Percentiles rank a stretch among this genome's conserved stretches.
Conservation (phyloP, 2,888 invertebrate species). For the Aphrophora alni region DNA sequence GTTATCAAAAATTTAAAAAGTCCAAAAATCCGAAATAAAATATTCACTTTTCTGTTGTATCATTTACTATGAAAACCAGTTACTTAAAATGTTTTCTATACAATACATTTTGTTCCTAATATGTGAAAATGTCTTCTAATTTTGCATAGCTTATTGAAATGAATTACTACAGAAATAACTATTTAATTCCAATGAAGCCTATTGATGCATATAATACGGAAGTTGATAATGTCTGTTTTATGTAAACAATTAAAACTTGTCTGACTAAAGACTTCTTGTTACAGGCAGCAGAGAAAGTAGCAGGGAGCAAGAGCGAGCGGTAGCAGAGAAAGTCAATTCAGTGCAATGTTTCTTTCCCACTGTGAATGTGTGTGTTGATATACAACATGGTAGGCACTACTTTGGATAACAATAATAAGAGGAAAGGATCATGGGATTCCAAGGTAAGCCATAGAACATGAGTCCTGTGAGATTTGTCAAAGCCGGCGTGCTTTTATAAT, state of each 20-base stretch:
- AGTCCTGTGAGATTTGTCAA: too few species aligned
- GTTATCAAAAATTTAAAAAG: too few species aligned
- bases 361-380: background rate
- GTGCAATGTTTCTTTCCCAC: too few species aligned
- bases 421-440: slow-evolving; percentile 64
- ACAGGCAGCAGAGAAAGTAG: background rate
- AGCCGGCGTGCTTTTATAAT: too few species aligned
- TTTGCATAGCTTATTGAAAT: too few species aligned
- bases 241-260: background rate
- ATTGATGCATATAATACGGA: background rate
- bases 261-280: background rate
- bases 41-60: too few species aligned
- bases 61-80: too few species aligned
- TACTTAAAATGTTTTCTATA: too few species aligned
- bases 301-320: background rate
- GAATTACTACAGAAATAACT: too few species aligned
- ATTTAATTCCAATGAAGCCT: background rate
- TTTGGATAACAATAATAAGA: slow-evolving; percentile 45
- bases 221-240: background rate
- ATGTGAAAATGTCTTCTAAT: too few species aligned
- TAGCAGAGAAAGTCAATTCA: background rate
- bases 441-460: slow-evolving; percentile 61
- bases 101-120: too few species aligned
- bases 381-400: background rate
- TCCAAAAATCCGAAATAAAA: too few species aligned